phyloP scores from a whole-genome alignment of 2,888 invertebrate species.

The Salticus scenicus region DNA sequence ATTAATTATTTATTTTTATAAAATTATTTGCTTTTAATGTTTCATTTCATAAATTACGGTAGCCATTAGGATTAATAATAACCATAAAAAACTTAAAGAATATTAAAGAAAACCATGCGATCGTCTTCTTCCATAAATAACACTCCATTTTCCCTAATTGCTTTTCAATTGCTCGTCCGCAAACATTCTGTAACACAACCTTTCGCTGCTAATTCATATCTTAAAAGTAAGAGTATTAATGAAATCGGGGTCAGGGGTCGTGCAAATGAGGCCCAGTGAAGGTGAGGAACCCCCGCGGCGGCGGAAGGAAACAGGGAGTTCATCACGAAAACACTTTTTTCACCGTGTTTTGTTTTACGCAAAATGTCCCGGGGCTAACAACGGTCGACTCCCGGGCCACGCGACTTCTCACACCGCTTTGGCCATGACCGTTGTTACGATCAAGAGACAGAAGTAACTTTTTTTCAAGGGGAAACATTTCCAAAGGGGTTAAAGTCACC shows the following conservation, averaged over 20 bases:
- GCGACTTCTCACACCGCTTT: slow-evolving; percentile 12
- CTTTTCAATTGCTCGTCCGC: background rate
- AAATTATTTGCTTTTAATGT: no score
- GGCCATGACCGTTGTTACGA: background rate
- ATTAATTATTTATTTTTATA: no score
- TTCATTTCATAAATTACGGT: no score
- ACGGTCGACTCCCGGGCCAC: slow-evolving; percentile 59
- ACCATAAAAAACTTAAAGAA: no score
- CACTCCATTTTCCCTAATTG: background rate
- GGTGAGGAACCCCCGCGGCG: slow-evolving; percentile 36
- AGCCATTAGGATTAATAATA: no score
- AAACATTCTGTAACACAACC: background rate
- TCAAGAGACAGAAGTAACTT: background rate
- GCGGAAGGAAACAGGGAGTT: slow-evolving; percentile 46
- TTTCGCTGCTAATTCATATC: background rate
- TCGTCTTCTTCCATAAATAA: background rate
- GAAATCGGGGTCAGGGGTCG: slow-evolving; percentile 59
- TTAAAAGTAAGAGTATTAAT: slow-evolving; percentile 69
- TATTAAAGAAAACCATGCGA: no score
- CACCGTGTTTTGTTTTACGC: slow-evolving; percentile 5
- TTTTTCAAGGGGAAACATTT: background rate
- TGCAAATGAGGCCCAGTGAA: slow-evolving; percentile 30
- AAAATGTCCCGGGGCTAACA: slow-evolving; percentile 52
- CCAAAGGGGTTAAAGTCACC: background rate
- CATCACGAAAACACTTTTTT: background rate